Base-by-base conservation (phyloP, 2,888 invertebrate genomes). In the Temnothorax ravouxi region DNA sequence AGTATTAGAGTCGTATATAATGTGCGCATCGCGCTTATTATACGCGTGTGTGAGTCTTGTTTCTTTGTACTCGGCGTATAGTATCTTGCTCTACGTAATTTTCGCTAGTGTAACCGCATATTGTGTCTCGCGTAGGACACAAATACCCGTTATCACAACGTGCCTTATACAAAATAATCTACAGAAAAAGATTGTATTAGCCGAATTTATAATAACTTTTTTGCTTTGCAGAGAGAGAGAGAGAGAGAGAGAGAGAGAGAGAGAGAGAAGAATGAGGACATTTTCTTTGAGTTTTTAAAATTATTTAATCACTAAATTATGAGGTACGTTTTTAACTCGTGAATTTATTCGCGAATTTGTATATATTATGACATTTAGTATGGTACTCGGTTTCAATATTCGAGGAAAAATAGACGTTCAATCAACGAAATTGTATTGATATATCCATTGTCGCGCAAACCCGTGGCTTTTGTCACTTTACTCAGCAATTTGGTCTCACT, bases 401-500 rank as follows among this genome's bases (percentile, higher is more conserved):
- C 13, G 21, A 29, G 18, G 0, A 5, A 13, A 25, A 25, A 29
- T 29, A 54, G 4, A 83, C 52, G 2, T 47, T 47, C 11, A 38
- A 38, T 75, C 64, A 61, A 66, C 21, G 47, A 67, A 67, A 38
- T 67, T 34, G 47, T 52, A 71, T 74, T 80, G 74, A 64, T 79
- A 82, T 47, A 71, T 79, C 59, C 69, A 59, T 50, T 54, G 62
- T 29, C 34, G 66, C 41, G 18, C 61, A 79, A 52, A 83, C 76
- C 75, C 71, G 74, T 69, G 67, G 76, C 25, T 66, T 83, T 64
- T 56, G 50, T 89, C 84, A 88, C 88, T 80, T 87, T 84, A 69
- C 89, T 89, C 89, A 89, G 89, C 89, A 84, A 89, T 89, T 89
- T 86, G 83, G 81, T 66, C 67, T 44, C 72, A 1, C 50, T 29